Conservation (phyloP, 2,113 vertebrate genomes). For the Herpailurus yagouaroundi region DNA sequence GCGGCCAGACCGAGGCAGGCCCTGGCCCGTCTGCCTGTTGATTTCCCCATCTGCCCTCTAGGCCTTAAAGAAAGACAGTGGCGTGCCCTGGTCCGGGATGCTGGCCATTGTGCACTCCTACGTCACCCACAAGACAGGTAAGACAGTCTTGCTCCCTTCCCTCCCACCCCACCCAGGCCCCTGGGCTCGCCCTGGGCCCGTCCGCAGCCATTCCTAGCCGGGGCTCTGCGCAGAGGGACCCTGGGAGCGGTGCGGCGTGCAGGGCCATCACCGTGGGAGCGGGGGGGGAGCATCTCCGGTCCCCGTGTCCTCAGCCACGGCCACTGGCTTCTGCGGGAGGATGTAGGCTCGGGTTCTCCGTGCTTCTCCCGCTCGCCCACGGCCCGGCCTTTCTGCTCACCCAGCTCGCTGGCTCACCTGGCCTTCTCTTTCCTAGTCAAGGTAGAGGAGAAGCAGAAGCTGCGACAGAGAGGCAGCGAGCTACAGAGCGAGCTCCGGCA, state of each 20-base stretch:
- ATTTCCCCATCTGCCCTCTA: conserved; percentile 67
- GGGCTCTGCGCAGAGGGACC: not conserved
- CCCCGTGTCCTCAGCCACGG: accelerated
- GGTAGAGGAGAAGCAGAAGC: conserved; percentile 95
- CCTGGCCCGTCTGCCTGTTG: not conserved
- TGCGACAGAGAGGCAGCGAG: conserved; percentile 92
- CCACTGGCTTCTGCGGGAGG: not conserved
- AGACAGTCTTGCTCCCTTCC: accelerated
- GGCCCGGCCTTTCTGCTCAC: accelerated
- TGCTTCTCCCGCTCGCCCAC: not conserved
- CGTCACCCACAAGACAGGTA: conserved; percentile 97
- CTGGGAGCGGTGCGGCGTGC: not conserved
- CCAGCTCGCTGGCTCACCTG: not conserved
- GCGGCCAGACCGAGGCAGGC: accelerated
- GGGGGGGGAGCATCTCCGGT: not conserved
- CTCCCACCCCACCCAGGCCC: accelerated
- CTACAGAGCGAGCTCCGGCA: conserved; percentile 92
- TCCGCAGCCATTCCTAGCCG: not conserved
- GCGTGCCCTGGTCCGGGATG: conserved; percentile 95
- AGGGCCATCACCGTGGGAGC: not conserved
- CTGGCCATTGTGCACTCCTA: conserved; percentile 95
- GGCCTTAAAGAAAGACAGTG: conserved; percentile 95
- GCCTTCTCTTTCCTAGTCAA: conserved; percentile 87
- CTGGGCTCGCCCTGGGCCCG: not conserved
- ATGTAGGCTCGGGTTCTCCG: accelerated